Evolutionary conservation across 2,113 vertebrate species (phyloP).

Genomic region (Montifringilla adamsi): DNA sequence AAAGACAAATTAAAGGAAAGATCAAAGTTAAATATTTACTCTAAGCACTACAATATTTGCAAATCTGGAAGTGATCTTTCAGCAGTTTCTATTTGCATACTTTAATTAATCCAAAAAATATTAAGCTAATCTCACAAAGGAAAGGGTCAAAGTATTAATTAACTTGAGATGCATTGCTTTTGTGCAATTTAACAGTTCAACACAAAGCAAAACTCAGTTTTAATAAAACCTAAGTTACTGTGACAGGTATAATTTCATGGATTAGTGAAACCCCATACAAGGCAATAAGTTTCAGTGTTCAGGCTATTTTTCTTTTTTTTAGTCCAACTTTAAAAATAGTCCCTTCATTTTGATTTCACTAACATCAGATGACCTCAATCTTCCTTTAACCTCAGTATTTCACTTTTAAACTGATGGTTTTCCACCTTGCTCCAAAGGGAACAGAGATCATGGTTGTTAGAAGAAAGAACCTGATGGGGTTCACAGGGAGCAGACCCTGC

Average conservation of each 20-base stretch:
- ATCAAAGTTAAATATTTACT: conserved; percentile 69
- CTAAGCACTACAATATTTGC: conserved; percentile 49
- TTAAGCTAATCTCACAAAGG: conserved; percentile 69
- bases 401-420: not conserved
- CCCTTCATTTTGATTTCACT: not conserved
- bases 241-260: conserved; percentile 71
- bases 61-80: conserved; percentile 56
- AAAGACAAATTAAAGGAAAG: conserved; percentile 47
- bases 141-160: conserved; percentile 71
- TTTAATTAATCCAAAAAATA: conserved; percentile 73
- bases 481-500: not conserved
- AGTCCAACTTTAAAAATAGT: not conserved
- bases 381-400: conserved; percentile 9
- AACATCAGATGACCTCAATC: not conserved
- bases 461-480: not conserved
- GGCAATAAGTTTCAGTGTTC: not conserved
- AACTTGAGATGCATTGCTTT: conserved; percentile 57
- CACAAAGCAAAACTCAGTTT: conserved; percentile 61
- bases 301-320: not conserved
- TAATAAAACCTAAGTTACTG: conserved; percentile 69
- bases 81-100: conserved; percentile 64
- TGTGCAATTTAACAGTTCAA: conserved; percentile 63
- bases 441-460: not conserved
- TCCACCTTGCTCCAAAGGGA: not conserved
- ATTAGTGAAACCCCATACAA: conserved; percentile 35